A percentile compares a stretch with the other conserved stretches of the same genome.
These are phyloP conservation scores for Diplazon laetatorius DNA, from an alignment of 2,888 invertebrate genomes.

Conservation along the genomic window DNA sequence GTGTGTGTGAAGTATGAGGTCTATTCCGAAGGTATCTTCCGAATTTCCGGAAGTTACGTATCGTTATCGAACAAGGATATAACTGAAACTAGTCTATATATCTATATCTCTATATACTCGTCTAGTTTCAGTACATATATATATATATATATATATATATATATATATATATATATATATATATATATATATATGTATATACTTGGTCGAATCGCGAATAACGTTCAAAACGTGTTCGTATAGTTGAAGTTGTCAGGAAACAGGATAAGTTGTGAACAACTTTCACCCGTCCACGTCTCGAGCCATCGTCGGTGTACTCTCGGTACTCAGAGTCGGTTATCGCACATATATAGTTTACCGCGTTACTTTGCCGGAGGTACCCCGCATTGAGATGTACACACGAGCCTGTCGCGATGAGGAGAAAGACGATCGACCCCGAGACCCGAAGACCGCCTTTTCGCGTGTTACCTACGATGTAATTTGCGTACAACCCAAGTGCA, in stretches of 20 bases:
- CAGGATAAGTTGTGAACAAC: constrained; percentile 61
- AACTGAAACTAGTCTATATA: constrained; percentile 38
- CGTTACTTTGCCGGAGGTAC: not conserved
- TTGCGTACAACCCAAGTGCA: not conserved
- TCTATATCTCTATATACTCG: not conserved
- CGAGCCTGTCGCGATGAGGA: constrained; percentile 35
- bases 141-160: not conserved
- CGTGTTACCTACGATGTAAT: not conserved
- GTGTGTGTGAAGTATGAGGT: not conserved
- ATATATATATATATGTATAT: no score
- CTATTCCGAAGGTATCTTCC: not conserved
- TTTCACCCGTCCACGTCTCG: constrained; percentile 53
- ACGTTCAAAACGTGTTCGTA: constrained; percentile 12
- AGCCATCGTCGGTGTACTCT: constrained; percentile 33
- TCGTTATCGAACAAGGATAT: not conserved
- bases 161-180: no score
- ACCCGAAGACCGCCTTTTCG: not conserved
- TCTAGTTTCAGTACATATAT: no score
- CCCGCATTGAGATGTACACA: constrained; percentile 41
- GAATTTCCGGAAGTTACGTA: constrained; percentile 20
- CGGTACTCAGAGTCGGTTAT: constrained; percentile 53
- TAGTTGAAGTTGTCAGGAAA: constrained; percentile 35
- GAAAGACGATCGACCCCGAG: constrained; percentile 10
- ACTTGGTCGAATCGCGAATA: not conserved
- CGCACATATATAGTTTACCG: constrained; percentile 49